Conservation (phyloP, 2,888 invertebrate genomes). For the Macrophya annulata region DNA sequence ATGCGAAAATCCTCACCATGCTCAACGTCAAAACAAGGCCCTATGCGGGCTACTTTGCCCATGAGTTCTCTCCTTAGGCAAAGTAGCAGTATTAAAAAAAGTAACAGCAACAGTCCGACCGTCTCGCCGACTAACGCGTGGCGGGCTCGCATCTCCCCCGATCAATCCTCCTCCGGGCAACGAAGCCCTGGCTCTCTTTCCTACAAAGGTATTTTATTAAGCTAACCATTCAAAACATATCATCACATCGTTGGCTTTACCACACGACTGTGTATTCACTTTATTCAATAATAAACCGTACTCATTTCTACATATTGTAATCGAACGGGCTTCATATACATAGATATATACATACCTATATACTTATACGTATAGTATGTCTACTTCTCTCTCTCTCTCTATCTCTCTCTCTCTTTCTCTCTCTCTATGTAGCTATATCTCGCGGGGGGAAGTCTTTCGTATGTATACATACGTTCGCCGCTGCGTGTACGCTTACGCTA, state of each 20-base stretch:
- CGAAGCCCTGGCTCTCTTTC: conserved; percentile 88
- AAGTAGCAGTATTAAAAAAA: conserved; percentile 82
- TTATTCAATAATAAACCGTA: background rate
- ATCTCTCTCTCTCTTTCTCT: background rate
- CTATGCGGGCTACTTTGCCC: conserved; percentile 89
- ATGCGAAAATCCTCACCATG: conserved; percentile 86
- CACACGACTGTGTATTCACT: background rate
- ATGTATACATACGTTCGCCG: conserved; percentile 6
- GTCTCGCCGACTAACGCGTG: conserved; percentile 86
- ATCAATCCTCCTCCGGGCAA: conserved; percentile 86
- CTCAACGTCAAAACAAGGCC: conserved; percentile 83
- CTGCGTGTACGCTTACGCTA: conserved; percentile 24
- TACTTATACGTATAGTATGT: background rate
- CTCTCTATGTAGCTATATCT: background rate
- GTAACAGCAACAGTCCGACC: conserved; percentile 85
- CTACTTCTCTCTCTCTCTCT: background rate
- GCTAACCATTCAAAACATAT: background rate
- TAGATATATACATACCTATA: too few species aligned
- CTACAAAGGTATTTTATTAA: conserved; percentile 84
- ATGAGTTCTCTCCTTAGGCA: conserved; percentile 87
- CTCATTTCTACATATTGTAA: conserved; percentile 9
- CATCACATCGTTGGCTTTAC: background rate
- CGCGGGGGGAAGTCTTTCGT: background rate
- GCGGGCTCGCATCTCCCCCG: conserved; percentile 86
- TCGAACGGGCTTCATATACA: conserved; percentile 46